Conservation (phyloP, 2,113 vertebrate genomes). For the Bothrops jararaca region DNA sequence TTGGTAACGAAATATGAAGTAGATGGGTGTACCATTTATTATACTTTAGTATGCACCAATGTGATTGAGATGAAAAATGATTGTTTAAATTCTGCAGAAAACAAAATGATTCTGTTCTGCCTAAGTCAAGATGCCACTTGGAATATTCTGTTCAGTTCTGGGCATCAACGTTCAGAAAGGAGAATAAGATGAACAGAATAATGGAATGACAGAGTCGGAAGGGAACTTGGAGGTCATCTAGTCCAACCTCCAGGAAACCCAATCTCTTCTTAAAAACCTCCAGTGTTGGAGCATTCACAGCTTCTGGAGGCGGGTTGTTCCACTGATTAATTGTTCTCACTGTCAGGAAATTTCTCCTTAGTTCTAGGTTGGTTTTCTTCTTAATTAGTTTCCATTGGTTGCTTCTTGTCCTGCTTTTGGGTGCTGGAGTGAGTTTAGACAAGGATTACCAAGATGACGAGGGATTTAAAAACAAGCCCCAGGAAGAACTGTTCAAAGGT, state of each 20-base stretch:
- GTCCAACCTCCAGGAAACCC: background rate
- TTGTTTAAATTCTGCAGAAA: conserved; percentile 30
- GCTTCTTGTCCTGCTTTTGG: too few species aligned
- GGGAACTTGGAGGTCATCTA: background rate
- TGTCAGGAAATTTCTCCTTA: too few species aligned
- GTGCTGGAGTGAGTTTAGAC: too few species aligned
- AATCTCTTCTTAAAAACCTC: too few species aligned
- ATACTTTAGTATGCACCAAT: conserved; percentile 26
- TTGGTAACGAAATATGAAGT: conserved; percentile 54
- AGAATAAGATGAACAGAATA: background rate
- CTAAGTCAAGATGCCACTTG: background rate
- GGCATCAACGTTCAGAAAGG: background rate
- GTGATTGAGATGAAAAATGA: conserved; percentile 9
- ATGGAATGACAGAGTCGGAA: background rate
- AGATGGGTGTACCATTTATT: conserved; percentile 61
- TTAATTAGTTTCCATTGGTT: too few species aligned
- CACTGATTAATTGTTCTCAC: too few species aligned
- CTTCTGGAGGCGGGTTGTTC: too few species aligned
- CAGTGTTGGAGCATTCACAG: too few species aligned
- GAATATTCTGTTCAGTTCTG: background rate
- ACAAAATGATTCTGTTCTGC: background rate
- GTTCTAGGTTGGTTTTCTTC: too few species aligned
- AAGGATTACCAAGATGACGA: too few species aligned
- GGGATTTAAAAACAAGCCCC: too few species aligned
- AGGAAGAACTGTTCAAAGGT: too few species aligned